Conservation (phyloP, 1,140 invertebrate genomes). For the roundworm (Caenorhabditis elegans) region DNA sequence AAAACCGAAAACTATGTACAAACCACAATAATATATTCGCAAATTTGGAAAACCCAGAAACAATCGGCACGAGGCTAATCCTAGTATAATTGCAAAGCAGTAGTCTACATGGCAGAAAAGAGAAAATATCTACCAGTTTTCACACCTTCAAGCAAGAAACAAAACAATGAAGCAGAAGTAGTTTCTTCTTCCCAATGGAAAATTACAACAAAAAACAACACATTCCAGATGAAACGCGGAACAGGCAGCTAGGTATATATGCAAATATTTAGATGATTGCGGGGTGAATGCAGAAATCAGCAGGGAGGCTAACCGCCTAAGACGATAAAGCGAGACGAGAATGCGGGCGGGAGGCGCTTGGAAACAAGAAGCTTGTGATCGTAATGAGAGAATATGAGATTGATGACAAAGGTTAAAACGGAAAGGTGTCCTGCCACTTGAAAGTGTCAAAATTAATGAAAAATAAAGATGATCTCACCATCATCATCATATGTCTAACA, state of each 20-base stretch:
- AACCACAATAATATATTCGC: too few relatives aligned
- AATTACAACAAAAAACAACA: too few relatives aligned
- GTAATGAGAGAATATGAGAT: neutral
- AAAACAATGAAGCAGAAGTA: too few relatives aligned
- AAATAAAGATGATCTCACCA: neutral
- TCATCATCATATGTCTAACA: neutral
- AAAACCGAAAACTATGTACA: too few relatives aligned
- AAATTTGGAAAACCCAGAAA: neutral
- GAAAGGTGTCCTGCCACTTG: neutral
- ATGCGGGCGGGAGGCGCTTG: neutral
- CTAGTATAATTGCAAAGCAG: neutral
- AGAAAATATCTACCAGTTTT: neutral
- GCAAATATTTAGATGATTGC: conserved; percentile 11
- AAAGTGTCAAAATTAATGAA: neutral
- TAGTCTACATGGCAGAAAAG: neutral
- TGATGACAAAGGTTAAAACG: conserved; percentile 33
- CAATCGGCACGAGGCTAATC: neutral
- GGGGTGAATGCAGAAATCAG: neutral
- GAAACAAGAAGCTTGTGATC: conserved; percentile 19
- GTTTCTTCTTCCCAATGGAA: too few relatives aligned
- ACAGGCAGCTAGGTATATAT: conserved; percentile 17
- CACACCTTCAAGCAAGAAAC: too few relatives aligned
- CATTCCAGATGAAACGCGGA: neutral
- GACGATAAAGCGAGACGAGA: neutral
- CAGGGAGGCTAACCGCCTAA: neutral